Evolutionary conservation across 2,888 invertebrate species (phyloP), one percentile per base, ranked within the genome.

Genomic region (Ophraella communa): DNA sequence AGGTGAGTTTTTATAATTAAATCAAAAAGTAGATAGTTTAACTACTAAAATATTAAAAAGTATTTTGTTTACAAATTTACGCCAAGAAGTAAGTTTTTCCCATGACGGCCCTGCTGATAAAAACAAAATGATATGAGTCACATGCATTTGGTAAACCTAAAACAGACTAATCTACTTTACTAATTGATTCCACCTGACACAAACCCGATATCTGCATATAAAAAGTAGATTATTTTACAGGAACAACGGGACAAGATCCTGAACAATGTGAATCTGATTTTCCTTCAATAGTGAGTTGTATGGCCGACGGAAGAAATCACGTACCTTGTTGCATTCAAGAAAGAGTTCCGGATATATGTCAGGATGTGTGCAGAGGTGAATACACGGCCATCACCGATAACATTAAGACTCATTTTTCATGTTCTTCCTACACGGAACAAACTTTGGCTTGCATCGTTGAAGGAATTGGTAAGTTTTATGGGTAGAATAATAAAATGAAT

Each of bases 351-450:
- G 92, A 93, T 79, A 88, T 93, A 72, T 94, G 94, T 78, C 93
- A 92, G 77, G 93, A 93, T 71, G 92, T 94, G 69, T 94, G 94
- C 77, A 85, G 92, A 1, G 94, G 94, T 23, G 92, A 93, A 79
- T 94, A 93, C 81, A 92, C 92, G 0, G 89, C 92, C 0, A 93
- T 93, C 66, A 92, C 92, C 0, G 92, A 93, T 78, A 90, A 90
- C 75, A 89, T 94, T 64, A 91, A 91, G 80, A 92, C 93, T 0
- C 92, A 94, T 75, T 92, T 93, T 79, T 92, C 92, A 2, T 94
- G 94, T 78, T 90, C 93, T 0, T 87, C 91, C 0, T 92, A 93
- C 75, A 93, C 93, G 71, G 89, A 93, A 76, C 90, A 90, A 74
- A 93, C 93, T 0, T 79, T 94, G 35, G 91, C 93, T 61, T 94